phyloP scores from a whole-genome alignment of 2,888 invertebrate genomes.

The Sesia bembeciformis region DNA sequence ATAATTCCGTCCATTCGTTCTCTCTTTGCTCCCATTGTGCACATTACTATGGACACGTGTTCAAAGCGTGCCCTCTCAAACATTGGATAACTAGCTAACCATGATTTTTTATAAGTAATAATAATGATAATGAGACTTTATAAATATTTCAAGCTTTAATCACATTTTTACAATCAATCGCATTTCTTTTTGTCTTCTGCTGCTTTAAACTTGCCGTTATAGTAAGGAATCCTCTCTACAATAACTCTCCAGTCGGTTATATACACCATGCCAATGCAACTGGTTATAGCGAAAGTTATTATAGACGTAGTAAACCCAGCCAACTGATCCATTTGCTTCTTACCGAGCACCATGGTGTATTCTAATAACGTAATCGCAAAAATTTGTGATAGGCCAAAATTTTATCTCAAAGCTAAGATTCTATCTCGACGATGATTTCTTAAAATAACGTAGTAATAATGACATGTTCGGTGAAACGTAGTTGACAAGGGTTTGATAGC shows the following conservation, averaged over 20 bases:
- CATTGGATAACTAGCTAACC: constrained; percentile 12
- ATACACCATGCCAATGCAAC: constrained; percentile 73
- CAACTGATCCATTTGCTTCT: constrained; percentile 74
- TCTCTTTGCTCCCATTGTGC: constrained; percentile 29
- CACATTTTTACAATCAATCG: not conserved
- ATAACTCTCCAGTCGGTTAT: constrained; percentile 85
- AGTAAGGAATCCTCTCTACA: constrained; percentile 80
- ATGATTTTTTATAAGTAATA: not conserved
- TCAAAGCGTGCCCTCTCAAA: constrained; percentile 14
- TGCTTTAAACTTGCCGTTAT: constrained; percentile 77
- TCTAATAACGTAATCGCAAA: too few relatives aligned
- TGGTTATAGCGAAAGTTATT: constrained; percentile 73
- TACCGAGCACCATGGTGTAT: constrained; percentile 42
- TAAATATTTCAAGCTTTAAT: too few relatives aligned
- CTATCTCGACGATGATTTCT: too few relatives aligned
- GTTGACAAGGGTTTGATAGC: too few relatives aligned
- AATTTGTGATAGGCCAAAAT: too few relatives aligned
- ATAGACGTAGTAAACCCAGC: constrained; percentile 63
- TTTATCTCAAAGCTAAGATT: too few relatives aligned
- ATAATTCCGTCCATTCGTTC: constrained; percentile 39
- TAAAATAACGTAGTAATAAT: too few relatives aligned
- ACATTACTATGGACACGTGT: constrained; percentile 32
- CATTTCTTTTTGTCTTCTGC: constrained; percentile 12
- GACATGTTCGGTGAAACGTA: too few relatives aligned
- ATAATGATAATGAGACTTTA: too few relatives aligned